Conservation (phyloP, 2,888 invertebrate species). For the Archips crataeganus region DNA sequence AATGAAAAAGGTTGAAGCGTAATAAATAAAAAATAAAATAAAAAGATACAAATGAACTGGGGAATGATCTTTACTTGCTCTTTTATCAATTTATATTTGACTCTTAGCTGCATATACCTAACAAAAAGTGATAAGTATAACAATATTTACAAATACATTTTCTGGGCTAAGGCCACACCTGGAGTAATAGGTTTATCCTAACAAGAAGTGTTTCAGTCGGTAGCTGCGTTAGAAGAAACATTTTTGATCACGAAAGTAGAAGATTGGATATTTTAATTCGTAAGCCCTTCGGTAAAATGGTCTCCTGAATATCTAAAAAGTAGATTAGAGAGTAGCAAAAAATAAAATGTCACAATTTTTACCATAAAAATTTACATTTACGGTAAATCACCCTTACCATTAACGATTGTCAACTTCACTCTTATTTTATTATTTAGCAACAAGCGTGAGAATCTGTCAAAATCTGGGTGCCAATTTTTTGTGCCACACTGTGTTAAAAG, state of each 20-base stretch:
- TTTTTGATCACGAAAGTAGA: not conserved
- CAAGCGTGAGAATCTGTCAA: not conserved
- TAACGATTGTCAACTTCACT: no score
- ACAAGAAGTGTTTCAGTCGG: not conserved
- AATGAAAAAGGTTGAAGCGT: no score
- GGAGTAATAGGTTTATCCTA: not conserved
- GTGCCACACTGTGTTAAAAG: not conserved
- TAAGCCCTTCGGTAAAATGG: no score
- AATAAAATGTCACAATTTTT: no score
- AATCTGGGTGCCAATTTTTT: not conserved
- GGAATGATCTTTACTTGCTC: conserved; percentile 27
- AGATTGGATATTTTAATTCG: not conserved
- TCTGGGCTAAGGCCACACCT: conserved; percentile 4
- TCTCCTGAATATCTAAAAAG: no score
- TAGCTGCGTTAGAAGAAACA: not conserved
- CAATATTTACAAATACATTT: conserved; percentile 25
- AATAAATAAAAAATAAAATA: not conserved
- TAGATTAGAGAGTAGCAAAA: no score
- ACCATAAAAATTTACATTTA: no score
- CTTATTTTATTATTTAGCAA: not conserved
- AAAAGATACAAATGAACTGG: not conserved
- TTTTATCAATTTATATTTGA: conserved; percentile 18
- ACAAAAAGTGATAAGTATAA: conserved; percentile 2
- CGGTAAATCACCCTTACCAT: no score
- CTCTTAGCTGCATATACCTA: conserved; percentile 20